Percentiles rank a stretch among this genome's conserved stretches.
Conservation (phyloP, 2,888 invertebrate species). For the Trachelus iudaicus region DNA sequence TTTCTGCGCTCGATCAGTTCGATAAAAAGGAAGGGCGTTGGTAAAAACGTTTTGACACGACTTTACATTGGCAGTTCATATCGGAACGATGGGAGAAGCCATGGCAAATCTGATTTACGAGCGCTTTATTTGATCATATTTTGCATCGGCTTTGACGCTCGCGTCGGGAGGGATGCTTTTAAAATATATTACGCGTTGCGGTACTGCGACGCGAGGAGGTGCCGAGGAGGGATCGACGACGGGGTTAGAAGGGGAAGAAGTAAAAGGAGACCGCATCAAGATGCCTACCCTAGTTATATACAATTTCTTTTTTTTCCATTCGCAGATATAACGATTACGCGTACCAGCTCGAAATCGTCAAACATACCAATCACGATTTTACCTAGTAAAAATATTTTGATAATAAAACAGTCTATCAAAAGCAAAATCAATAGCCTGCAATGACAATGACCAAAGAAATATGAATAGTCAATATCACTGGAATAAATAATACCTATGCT, state of each 20-base stretch:
- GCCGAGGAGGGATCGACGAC: background rate
- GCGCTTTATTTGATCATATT: constrained; percentile 64
- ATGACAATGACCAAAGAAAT: background rate
- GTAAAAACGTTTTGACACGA: constrained; percentile 22
- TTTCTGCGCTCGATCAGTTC: background rate
- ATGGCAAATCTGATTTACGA: constrained; percentile 58
- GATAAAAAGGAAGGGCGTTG: background rate
- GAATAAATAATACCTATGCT: background rate
- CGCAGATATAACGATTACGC: background rate
- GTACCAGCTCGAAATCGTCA: background rate
- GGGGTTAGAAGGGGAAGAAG: background rate
- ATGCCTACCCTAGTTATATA: background rate
- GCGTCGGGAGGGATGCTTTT: constrained; percentile 62
- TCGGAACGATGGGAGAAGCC: constrained; percentile 51
- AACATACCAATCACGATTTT: background rate
- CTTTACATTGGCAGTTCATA: constrained; percentile 23
- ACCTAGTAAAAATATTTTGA: background rate
- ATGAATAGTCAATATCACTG: background rate
- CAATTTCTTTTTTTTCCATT: background rate
- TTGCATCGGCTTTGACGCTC: constrained; percentile 63
- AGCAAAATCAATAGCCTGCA: background rate
- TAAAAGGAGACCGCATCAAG: background rate
- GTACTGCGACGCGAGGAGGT: constrained; percentile 13
- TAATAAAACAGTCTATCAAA: background rate
- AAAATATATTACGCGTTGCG: constrained; percentile 61